Evolutionary conservation across 2,888 invertebrate species (phyloP), one percentile per base, ranked within the genome.

Genomic region (Chymomyza caudatula): DNA sequence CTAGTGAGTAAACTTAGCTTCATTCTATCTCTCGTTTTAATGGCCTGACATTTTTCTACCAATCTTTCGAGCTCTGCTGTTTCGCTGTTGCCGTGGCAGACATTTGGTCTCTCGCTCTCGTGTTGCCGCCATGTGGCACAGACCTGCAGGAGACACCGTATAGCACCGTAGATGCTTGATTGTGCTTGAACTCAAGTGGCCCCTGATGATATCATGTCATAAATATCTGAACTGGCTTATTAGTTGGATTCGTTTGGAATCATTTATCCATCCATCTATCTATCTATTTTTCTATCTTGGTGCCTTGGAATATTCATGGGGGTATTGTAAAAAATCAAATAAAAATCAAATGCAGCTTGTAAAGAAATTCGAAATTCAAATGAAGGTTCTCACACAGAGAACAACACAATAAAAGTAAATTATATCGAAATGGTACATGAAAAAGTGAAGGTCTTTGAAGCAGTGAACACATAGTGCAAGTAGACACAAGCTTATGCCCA

Each of bases 141-240:
- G 78, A 79, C 78, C 77, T 73, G 67, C 71, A 71, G 76, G 78
- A 79, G 77, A 73, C 77, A 73, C 17, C 6, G 20, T 15, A 4
- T 11, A 53, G 4, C 29, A 44, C 67, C 67, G 69, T 82, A 68
- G 63, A 29, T 29, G 56, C 69, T 44, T 47, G 17, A 47, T 37
- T 37, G 61, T 62, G 55, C 62, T 57, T 52, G 15, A 67, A 58
- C 61, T 62, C 44, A 67, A 65, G 51, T 63, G 73, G 65, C 67
- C 83, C 69, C 67, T 73, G 74, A 78, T 85, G 79, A 81, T 84
- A 88, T 86, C 88, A 82, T 77, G 71, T 87, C 85, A 88, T 88
- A 86, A 86, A 87, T 79, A 87, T 86, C 76, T 82, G 67, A 71
- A 56, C 60, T 61, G 60, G 64, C 69, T 72, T 76, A 87, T 85